phyloP scores from a whole-genome alignment of 2,113 vertebrate species.

The Lates calcarifer region DNA sequence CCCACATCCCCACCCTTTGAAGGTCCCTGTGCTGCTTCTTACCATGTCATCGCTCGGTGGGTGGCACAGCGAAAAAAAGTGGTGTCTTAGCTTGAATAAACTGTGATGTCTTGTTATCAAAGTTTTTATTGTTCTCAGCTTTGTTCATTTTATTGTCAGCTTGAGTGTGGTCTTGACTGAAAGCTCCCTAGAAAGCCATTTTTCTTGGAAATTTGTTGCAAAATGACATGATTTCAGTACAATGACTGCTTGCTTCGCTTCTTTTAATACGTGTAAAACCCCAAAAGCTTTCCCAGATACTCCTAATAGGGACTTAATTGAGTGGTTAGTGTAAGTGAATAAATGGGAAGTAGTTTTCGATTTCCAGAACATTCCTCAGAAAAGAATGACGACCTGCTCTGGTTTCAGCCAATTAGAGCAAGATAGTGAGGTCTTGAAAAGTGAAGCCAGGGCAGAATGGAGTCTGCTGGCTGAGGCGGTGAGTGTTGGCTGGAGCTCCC shows the following conservation, averaged over 20 bases:
- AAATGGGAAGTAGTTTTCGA: slow-evolving; percentile 61
- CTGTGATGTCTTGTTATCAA: slow-evolving; percentile 23
- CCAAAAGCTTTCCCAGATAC: slow-evolving; percentile 4
- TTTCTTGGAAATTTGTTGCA: neutral
- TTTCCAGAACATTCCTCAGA: slow-evolving; percentile 69
- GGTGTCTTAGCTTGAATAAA: slow-evolving; percentile 29
- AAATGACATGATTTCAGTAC: neutral
- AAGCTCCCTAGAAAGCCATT: slow-evolving; percentile 12
- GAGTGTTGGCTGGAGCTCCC: slow-evolving; percentile 74
- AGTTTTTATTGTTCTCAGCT: slow-evolving; percentile 24
- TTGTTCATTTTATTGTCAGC: slow-evolving; percentile 14
- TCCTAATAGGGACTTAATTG: slow-evolving; percentile 47
- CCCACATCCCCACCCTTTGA: slow-evolving; percentile 49
- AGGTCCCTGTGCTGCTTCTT: slow-evolving; percentile 43
- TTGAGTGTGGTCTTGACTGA: neutral
- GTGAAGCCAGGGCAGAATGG: slow-evolving; percentile 69
- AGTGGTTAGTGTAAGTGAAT: slow-evolving; percentile 49
- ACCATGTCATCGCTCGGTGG: slow-evolving; percentile 53
- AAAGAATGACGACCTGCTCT: slow-evolving; percentile 68
- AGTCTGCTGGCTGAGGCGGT: slow-evolving; percentile 72
- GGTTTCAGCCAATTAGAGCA: slow-evolving; percentile 82
- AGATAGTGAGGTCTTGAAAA: slow-evolving; percentile 81
- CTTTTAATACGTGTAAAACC: slow-evolving; percentile 4
- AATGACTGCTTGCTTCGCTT: neutral
- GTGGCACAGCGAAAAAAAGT: slow-evolving; percentile 20